Base-by-base conservation (phyloP, 2,888 invertebrate species). In the Pegoplata infirma region DNA sequence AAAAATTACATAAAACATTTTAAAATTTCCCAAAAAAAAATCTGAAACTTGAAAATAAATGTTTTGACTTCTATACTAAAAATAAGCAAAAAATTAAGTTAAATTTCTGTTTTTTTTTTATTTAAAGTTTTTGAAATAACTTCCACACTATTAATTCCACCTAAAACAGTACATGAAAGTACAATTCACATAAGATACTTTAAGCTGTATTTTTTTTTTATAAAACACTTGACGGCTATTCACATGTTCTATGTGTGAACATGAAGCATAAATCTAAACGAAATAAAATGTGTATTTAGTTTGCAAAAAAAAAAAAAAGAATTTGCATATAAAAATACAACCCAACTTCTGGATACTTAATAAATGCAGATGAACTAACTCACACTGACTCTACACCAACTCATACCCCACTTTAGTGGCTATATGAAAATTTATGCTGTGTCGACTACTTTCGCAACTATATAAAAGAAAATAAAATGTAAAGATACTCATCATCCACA, bases 341-440 rank as follows among this genome's bases (percentile, higher is more conserved):
- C 10, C 47, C 55, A 63, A 68, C 67, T 63, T 73, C 44, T 58
- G 72, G 67, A 77, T 68, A 68, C 67, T 73, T 68, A 72, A 73
- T 46, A 68, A 63, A 73, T 73, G 63, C 36, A 73, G 10, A 64
- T 63, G 40, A 59, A 61, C n/a, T n/a, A n/a, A n/a, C 59, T 23
- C 67, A 47, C 66, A 61, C n/a, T n/a, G n/a, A n/a, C 59, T 23
- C 59, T 32, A 58, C 53, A n/a, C 32, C 51, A 58, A 66, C 53
- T 51, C 63, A 75, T 56, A 66, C 56, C 36, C 25, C 44, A 47
- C 53, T 49, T 63, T 68, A 40, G 40, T 61, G 47, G 53, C 71
- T 61, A 67, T 71, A 75, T 79, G n/a, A 59, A 61, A 64, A 71
- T 56, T 61, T 67, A 61, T 77, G 59, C 63, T 63, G 56, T 14